Evolutionary conservation across 2,113 vertebrate genomes (phyloP).

Genomic region (Dissostichus mawsoni): DNA sequence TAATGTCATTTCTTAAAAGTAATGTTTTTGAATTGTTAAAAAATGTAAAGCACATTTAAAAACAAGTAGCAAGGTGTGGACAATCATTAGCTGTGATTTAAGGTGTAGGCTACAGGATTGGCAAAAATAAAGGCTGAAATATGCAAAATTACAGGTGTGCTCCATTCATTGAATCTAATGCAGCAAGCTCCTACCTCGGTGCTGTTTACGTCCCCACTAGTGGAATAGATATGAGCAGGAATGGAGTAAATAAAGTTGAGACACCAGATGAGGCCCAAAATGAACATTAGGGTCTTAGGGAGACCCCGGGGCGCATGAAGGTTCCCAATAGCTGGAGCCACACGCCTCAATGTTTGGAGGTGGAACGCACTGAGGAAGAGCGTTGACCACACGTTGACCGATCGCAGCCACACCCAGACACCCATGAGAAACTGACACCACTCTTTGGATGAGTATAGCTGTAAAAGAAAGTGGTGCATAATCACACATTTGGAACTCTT

Average conservation of each 20-base stretch:
- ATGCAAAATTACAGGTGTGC: background rate
- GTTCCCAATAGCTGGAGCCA: slow-evolving; percentile 50
- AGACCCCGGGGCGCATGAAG: slow-evolving; percentile 15
- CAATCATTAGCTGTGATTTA: background rate
- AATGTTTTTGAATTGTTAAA: background rate
- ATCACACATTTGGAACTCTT: background rate
- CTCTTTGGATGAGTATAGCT: slow-evolving; percentile 75
- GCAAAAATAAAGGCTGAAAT: background rate
- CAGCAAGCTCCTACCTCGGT: slow-evolving; percentile 77
- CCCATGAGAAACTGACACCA: slow-evolving; percentile 86
- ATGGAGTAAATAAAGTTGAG: slow-evolving; percentile 82
- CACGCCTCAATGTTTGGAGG: slow-evolving; percentile 81
- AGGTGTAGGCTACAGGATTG: background rate
- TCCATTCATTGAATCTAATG: background rate
- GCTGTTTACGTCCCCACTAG: slow-evolving; percentile 72
- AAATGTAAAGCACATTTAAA: background rate
- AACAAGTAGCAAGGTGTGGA: background rate
- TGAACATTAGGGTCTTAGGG: slow-evolving; percentile 61
- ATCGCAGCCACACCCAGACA: slow-evolving; percentile 85
- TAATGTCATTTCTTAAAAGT: background rate
- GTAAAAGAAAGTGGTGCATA: slow-evolving; percentile 16
- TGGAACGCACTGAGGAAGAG: slow-evolving; percentile 85
- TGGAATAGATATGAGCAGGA: slow-evolving; percentile 83
- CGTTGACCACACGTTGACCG: slow-evolving; percentile 86
- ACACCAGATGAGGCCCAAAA: slow-evolving; percentile 76